Evolutionary conservation across 1,140 invertebrate genomes (phyloP).

Genomic region (Plectrocnemia conspersa): DNA sequence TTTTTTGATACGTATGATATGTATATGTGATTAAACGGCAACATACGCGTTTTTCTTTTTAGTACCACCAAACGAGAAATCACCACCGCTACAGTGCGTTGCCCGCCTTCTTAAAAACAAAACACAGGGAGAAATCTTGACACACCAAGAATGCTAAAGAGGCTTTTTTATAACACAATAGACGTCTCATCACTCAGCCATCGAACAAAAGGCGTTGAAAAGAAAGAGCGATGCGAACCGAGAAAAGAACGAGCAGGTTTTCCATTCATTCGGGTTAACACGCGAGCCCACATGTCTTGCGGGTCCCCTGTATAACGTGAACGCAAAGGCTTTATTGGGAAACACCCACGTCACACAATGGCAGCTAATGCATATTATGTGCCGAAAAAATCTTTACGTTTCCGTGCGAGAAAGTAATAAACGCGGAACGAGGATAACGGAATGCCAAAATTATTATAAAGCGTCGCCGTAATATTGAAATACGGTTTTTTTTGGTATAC

Average conservation of each 20-base stretch:
- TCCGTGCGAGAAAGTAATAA: constrained; percentile 14
- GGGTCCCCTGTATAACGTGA: background rate
- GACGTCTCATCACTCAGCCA: constrained; percentile 15
- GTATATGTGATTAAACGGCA: too few species aligned
- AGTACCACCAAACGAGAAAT: too few species aligned
- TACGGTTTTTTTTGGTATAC: too few species aligned
- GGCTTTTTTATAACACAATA: constrained; percentile 11
- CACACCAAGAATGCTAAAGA: constrained; percentile 4
- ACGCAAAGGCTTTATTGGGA: background rate
- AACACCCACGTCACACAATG: constrained; percentile 14
- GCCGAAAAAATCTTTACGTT: background rate
- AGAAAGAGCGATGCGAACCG: too few species aligned
- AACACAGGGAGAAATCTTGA: constrained; percentile 3
- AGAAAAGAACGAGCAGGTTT: constrained; percentile 14
- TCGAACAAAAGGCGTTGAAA: constrained; percentile 11
- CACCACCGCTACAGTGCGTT: too few species aligned
- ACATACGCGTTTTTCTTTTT: too few species aligned
- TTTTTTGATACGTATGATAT: too few species aligned
- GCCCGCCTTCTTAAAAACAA: constrained; percentile 1
- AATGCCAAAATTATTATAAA: constrained; percentile 3
- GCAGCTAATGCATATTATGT: constrained; percentile 13
- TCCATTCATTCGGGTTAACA: constrained; percentile 9
- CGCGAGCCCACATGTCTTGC: constrained; percentile 14
- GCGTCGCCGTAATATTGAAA: constrained; percentile 3
- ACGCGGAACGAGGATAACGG: background rate